These are phyloP conservation scores for Mastomys coucha DNA, from an alignment of 2,113 vertebrate species.

Conservation along the genomic window DNA sequence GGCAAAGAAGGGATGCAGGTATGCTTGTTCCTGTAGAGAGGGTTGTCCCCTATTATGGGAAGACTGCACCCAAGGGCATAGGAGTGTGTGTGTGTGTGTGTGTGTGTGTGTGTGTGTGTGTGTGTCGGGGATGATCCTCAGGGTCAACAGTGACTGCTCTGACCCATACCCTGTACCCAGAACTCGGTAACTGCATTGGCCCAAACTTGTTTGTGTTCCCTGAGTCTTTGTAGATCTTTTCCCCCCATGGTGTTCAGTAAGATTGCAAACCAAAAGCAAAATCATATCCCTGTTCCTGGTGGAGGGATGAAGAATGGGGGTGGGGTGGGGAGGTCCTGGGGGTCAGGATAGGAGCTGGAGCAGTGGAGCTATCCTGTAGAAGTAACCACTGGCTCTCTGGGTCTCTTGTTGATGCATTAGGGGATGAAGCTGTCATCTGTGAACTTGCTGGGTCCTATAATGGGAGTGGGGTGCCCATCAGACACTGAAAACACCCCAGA, in stretches of 20 bases:
- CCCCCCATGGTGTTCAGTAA: neutral
- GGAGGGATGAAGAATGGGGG: neutral
- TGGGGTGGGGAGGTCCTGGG: no score
- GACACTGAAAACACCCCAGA: neutral
- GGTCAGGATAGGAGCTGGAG: neutral
- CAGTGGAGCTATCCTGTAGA: neutral
- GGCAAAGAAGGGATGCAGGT: neutral
- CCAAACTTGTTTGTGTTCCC: accelerated
- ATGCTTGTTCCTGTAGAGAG: no score
- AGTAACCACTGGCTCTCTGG: accelerated
- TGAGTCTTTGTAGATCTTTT: neutral
- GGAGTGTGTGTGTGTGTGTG: neutral
- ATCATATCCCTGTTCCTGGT: neutral
- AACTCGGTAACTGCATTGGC: accelerated
- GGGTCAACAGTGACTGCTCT: accelerated
- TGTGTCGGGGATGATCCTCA: no score
- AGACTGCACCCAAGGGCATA: neutral
- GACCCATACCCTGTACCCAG: accelerated
- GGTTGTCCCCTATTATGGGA: neutral
- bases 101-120: neutral
- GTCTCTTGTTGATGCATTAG: neutral
- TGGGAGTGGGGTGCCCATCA: neutral
- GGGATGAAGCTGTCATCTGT: neutral
- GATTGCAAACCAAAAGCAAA: neutral
- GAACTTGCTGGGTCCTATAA: neutral